These are phyloP conservation scores for Papio anubis DNA, from an alignment of 2,113 vertebrate genomes.

Conservation along the genomic window DNA sequence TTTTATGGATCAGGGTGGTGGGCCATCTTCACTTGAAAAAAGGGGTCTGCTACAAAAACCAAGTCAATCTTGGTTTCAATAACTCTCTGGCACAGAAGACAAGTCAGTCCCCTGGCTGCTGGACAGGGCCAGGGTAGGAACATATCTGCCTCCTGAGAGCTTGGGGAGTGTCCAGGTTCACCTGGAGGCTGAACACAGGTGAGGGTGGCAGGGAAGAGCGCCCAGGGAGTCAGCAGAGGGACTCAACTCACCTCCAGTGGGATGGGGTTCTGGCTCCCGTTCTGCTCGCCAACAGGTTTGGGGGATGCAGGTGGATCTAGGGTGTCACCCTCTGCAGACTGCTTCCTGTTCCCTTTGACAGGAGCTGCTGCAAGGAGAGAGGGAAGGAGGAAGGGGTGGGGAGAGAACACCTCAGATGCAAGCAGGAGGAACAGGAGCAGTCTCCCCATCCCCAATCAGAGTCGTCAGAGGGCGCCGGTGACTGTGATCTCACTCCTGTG, in stretches of 20 bases:
- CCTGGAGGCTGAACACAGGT: neutral
- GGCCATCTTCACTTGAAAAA: neutral
- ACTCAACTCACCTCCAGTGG: slow-evolving; percentile 67
- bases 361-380: slow-evolving; percentile 62
- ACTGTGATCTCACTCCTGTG: no score
- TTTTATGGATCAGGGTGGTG: neutral
- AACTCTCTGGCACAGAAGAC: neutral
- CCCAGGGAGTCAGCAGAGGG: neutral
- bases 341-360: slow-evolving; percentile 70
- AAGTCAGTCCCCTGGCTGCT: neutral
- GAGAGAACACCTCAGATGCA: neutral
- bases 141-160: neutral
- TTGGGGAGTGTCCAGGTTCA: neutral
- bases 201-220: neutral
- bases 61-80: neutral
- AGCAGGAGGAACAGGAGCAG: neutral
- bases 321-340: slow-evolving; percentile 39
- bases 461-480: no score
- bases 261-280: slow-evolving; percentile 35
- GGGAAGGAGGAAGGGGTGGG: no score
- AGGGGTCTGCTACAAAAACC: neutral
- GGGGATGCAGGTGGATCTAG: slow-evolving; percentile 41
- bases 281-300: neutral
- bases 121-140: neutral
- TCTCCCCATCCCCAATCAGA: no score